Evolutionary conservation across 2,797 vertebrate species (phyloP), one percentile per base, ranked within the genome.

Genomic region (Onychomys leucogaster): DNA sequence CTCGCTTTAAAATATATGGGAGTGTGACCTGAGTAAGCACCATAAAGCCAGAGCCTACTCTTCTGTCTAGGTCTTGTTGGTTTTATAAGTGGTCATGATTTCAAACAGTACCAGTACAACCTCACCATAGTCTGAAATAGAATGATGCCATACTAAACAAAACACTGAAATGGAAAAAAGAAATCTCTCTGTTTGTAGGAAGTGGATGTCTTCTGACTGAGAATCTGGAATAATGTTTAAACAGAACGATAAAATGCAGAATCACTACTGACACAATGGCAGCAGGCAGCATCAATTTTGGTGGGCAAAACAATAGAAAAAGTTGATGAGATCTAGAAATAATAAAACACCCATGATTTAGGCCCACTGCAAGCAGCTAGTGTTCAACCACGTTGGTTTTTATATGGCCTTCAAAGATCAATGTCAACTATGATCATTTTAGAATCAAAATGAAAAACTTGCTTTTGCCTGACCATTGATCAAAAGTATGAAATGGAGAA

Each of bases 341-440:
- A 37, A 41, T 7, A 76, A 55, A 88, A 95, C 95, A 96, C 87
- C 90, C 94, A 23, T 91, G 27, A 95, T 91, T 34, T 92, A 98
- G 97, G 94, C 96, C 98, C 96, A 98, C 96, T 97, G 97, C 95
- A 98, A 97, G 90, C 98, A 98, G 98, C 98, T 97, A 99, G 98
- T 99, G 98, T 98, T 98, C 99, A 99, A 99, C 99, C 99, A 99
- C 99, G 99, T 99, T 99, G 99, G 99, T 98, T 99, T 99, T 99
- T 99, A 99, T 98, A 98, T 98, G 98, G 98, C 98, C 98, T 99
- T 98, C 95, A 98, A 98, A 98, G 95, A 96, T 96, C 91, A 83
- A 98, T 9, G 78, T 97, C 81, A 98, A 97, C 85, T 96, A 84
- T 73, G 97, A 97, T 97, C 95, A 97, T 96, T 98, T 96, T 97